Evolutionary conservation across 2,888 invertebrate genomes (phyloP).

Genomic region (Nomada flava): DNA sequence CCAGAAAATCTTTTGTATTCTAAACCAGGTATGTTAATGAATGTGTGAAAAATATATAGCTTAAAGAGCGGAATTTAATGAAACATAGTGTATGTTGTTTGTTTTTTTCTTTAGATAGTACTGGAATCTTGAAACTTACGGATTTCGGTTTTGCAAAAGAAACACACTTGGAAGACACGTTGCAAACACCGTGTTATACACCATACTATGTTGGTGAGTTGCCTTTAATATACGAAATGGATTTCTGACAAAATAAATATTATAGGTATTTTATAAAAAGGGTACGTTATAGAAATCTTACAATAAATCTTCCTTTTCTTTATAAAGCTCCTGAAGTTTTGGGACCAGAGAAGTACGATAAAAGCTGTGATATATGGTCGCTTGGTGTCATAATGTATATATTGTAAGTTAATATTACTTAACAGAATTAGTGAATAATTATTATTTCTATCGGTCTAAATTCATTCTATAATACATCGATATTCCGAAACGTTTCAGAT

Average conservation of each 20-base stretch:
- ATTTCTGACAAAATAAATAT: neutral
- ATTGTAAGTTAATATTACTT: slow-evolving; percentile 86
- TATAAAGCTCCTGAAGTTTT: slow-evolving; percentile 92
- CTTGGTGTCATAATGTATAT: slow-evolving; percentile 99
- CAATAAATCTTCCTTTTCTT: slow-evolving; percentile 66
- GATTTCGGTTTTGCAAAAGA: slow-evolving; percentile 99
- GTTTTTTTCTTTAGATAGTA: slow-evolving; percentile 83
- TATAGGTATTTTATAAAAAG: slow-evolving; percentile 7
- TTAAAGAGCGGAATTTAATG: neutral
- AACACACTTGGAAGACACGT: slow-evolving; percentile 92
- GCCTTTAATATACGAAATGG: slow-evolving; percentile 45
- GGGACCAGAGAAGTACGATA: slow-evolving; percentile 99
- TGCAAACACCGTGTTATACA: slow-evolving; percentile 99
- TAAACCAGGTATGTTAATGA: slow-evolving; percentile 85
- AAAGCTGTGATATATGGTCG: slow-evolving; percentile 99
- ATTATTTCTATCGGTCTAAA: neutral
- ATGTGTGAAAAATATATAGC: neutral
- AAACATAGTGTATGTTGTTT: slow-evolving; percentile 46
- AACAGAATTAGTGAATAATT: neutral
- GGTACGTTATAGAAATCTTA: neutral
- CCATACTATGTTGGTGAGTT: slow-evolving; percentile 97
- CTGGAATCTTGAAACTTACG: slow-evolving; percentile 96
- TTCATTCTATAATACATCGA: neutral
- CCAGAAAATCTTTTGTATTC: slow-evolving; percentile 98
- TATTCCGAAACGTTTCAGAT: slow-evolving; percentile 80